Evolutionary conservation across 2,888 invertebrate genomes (phyloP), one percentile per base, ranked within the genome.

Genomic region (Rosalia funebris): DNA sequence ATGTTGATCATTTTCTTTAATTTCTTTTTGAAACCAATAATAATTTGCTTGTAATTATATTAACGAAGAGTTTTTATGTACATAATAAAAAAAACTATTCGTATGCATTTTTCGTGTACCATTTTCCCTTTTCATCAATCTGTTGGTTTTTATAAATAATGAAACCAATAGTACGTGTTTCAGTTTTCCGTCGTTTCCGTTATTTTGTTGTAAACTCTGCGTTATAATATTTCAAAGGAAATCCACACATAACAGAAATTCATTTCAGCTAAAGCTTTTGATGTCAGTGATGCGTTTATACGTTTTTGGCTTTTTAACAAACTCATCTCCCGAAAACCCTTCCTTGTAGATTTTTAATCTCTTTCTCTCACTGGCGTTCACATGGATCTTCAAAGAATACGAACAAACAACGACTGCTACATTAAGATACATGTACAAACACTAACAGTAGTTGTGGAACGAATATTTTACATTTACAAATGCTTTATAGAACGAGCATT

Each of bases 291-390:
- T 66, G 71, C 71, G 72, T 71, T 67, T 61, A 69, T 61, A 57
- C 63, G 62, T 71, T 73, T 73, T 74, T 70, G 73, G 72, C 69
- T 71, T 74, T 74, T 75, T 71, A 73, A 73, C 71, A 70, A 70
- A 71, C 71, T 69, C 66, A 41, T 63, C 59, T 65, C 46, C 57
- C 59, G 61, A 65, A 63, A 65, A 53, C 62, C 65, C 60, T 65
- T 65, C 58, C 62, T 63, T 56, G 60, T 63, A 58, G 60, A 65
- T 60, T 58, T 65, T 63, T 60, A 65, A 65, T 65, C 62, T 62
- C 64, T 61, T 59, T 56, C 65, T 60, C 50, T 53, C 58, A 58
- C 58, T 63, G 52, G 42, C 52, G 57, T 54, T 65, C 52, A 45
- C 56, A 53, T 39, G 34, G 31, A 44, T 58, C 62, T 60, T 65